These are phyloP conservation scores for Hozukius guyotensis DNA, from an alignment of 2,797 vertebrate genomes.

Conservation along the genomic window DNA sequence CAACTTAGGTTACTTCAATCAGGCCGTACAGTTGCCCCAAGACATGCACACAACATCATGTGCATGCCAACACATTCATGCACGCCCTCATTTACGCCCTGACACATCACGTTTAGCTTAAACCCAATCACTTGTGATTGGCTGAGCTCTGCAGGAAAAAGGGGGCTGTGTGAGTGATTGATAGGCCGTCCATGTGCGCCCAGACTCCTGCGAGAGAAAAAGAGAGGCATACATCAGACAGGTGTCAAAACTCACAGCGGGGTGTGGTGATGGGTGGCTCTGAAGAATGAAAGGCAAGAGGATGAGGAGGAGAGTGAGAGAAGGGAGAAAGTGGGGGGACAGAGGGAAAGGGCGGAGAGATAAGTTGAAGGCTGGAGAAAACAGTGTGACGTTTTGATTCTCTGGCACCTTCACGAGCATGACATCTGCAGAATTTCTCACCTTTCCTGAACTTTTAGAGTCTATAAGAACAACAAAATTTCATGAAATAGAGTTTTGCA, in stretches of 20 bases:
- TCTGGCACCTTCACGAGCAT: slow-evolving; percentile 6
- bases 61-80: not conserved
- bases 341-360: slow-evolving; percentile 27
- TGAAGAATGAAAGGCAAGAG: slow-evolving; percentile 51
- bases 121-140: slow-evolving; percentile 30
- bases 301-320: slow-evolving; percentile 15
- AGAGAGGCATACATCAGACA: slow-evolving; percentile 73
- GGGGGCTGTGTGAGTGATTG: slow-evolving; percentile 37
- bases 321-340: not conserved
- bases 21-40: not conserved
- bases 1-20: not conserved
- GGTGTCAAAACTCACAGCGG: slow-evolving; percentile 76
- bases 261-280: slow-evolving; percentile 57
- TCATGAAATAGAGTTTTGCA: not conserved
- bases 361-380: slow-evolving; percentile 30
- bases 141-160: slow-evolving; percentile 32
- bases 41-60: slow-evolving; percentile 6
- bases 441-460: not conserved
- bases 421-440: slow-evolving; percentile 16
- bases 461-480: not conserved
- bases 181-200: slow-evolving; percentile 41
- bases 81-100: not conserved
- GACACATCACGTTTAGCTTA: slow-evolving; percentile 17
- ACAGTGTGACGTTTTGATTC: slow-evolving; percentile 33
- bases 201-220: slow-evolving; percentile 48